Conservation (phyloP, 2,888 invertebrate genomes). For the Amphipyra tragopoginis region DNA sequence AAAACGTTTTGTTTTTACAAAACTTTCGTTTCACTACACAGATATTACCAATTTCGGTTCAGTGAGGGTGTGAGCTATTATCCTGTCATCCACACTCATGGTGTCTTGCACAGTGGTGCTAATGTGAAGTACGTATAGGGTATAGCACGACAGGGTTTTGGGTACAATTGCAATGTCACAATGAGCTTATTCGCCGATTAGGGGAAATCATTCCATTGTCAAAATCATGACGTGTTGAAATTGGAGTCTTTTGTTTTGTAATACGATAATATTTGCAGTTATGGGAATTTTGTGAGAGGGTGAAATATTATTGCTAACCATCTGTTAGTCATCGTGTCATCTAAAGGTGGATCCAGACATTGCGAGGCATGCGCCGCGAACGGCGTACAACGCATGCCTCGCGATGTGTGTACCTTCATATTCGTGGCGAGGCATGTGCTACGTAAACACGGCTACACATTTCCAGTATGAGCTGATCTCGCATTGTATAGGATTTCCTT, state of each 20-base stretch:
- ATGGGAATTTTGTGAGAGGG: slow-evolving; percentile 11
- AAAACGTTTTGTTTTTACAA: slow-evolving; percentile 35
- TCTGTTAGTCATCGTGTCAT: slow-evolving; percentile 29
- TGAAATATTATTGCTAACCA: slow-evolving; percentile 31
- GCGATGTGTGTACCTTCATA: too few species aligned
- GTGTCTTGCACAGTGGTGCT: slow-evolving; percentile 67
- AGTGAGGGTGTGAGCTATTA: slow-evolving; percentile 85
- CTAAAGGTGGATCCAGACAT: too few species aligned
- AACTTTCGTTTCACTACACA: slow-evolving; percentile 58
- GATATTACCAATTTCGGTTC: slow-evolving; percentile 77
- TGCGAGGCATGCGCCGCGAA: too few species aligned
- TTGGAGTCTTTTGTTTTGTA: slow-evolving; percentile 50
- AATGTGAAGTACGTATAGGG: slow-evolving; percentile 44
- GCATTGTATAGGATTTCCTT: too few species aligned
- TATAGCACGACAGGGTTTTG: slow-evolving; percentile 45
- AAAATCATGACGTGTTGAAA: slow-evolving; percentile 49
- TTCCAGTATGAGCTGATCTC: too few species aligned
- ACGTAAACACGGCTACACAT: too few species aligned
- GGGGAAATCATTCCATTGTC: slow-evolving; percentile 56
- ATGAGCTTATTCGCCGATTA: slow-evolving; percentile 57
- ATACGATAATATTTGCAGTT: slow-evolving; percentile 45
- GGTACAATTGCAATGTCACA: slow-evolving; percentile 63
- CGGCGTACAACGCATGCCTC: too few species aligned
- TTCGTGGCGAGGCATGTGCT: too few species aligned
- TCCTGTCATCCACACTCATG: slow-evolving; percentile 84